Conservation (phyloP, 2,888 invertebrate genomes). For the Eucriotettix oculatus region DNA sequence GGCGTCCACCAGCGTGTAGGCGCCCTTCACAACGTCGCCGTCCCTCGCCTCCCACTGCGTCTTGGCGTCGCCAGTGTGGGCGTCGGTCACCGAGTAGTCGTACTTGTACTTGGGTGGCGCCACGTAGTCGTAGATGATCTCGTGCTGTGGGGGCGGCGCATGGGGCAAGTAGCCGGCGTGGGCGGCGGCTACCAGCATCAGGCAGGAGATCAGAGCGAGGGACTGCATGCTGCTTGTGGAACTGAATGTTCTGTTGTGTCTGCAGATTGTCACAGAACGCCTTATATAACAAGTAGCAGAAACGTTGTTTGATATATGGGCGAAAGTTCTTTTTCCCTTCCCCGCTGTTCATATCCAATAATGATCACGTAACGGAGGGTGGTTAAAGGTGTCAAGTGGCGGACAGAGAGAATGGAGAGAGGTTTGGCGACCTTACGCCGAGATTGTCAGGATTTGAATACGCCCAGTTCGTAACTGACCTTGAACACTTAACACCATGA, state of each 20-base stretch:
- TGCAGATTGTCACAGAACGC: no score
- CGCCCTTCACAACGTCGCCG: background rate
- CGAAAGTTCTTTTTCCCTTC: no score
- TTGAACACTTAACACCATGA: no score
- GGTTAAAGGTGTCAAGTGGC: background rate
- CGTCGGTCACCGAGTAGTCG: background rate
- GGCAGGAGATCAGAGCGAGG: no score
- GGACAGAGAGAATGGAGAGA: background rate
- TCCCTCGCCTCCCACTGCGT: background rate
- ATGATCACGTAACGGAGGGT: background rate
- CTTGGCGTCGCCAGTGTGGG: background rate
- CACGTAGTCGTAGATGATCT: background rate
- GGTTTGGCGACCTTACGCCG: background rate
- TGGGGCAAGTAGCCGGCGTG: background rate
- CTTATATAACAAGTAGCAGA: no score
- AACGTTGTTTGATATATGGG: no score
- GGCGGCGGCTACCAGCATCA: background rate
- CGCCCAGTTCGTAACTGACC: no score
- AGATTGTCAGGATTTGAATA: no score
- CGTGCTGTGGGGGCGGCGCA: background rate
- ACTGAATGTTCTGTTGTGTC: no score
- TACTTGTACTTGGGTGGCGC: background rate
- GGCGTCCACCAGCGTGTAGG: background rate
- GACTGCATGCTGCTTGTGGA: no score
- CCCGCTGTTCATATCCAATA: no score